Evolutionary conservation across 2,113 vertebrate genomes (phyloP).

Genomic region (Epinephelus cyanopodus): DNA sequence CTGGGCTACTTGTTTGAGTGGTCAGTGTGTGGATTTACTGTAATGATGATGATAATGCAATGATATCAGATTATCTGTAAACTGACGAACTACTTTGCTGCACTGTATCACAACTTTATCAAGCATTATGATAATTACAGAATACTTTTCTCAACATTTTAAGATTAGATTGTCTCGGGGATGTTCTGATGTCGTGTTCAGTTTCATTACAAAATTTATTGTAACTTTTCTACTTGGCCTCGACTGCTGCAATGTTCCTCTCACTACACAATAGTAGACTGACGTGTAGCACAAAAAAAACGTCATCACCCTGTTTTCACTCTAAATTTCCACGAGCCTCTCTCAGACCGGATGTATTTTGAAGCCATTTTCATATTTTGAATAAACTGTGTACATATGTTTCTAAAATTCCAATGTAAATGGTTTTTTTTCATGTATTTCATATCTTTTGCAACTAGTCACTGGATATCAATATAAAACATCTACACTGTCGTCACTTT

Average conservation of each 20-base stretch:
- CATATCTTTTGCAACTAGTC: not conserved
- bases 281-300: not conserved
- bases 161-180: too few relatives aligned
- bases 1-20: not conserved
- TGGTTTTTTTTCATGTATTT: not conserved
- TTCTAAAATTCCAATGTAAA: not conserved
- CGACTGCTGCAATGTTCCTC: not conserved
- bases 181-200: not conserved
- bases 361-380: not conserved
- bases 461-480: not conserved
- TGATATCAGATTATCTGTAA: not conserved
- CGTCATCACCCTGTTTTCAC: not conserved
- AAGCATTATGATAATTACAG: not conserved
- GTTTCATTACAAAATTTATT: not conserved
- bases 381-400: constrained; percentile 34
- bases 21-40: not conserved
- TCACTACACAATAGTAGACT: not conserved
- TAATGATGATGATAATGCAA: not conserved
- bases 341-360: not conserved
- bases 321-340: not conserved
- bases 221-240: not conserved
- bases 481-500: not conserved
- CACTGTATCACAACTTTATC: too few relatives aligned
- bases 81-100: not conserved
- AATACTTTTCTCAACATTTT: not conserved